Percentiles rank a stretch among this genome's conserved stretches.
Evolutionary conservation across 2,888 invertebrate species (phyloP).

Genomic region (Hypselothyrea guttata): DNA sequence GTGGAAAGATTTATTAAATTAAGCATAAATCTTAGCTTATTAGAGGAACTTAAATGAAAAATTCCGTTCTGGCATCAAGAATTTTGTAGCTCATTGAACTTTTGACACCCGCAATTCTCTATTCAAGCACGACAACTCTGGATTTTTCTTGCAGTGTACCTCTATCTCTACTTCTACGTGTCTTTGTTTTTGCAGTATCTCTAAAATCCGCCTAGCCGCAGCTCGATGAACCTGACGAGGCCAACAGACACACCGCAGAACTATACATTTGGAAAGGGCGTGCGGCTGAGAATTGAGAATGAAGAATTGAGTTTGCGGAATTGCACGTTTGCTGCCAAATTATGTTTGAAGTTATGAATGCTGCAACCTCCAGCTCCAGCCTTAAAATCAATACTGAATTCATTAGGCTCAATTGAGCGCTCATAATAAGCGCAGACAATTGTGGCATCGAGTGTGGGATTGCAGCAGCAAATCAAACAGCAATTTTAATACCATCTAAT

Average conservation of each 20-base stretch:
- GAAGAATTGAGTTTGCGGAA: constrained; percentile 13
- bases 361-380: constrained; percentile 38
- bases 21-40: too few species aligned
- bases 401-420: constrained; percentile 42
- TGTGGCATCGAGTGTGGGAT: constrained; percentile 35
- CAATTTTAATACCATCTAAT: not conserved
- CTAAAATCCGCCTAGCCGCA: constrained; percentile 38
- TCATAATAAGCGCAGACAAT: constrained; percentile 24
- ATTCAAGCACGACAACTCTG: too few species aligned
- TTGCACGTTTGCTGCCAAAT: constrained; percentile 48
- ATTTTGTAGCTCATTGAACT: too few species aligned
- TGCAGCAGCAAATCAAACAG: constrained; percentile 1
- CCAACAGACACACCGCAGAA: constrained; percentile 36
- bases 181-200: constrained; percentile 14
- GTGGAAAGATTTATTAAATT: too few species aligned
- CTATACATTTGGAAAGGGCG: too few species aligned
- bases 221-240: constrained; percentile 31
- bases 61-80: too few species aligned
- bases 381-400: constrained; percentile 55
- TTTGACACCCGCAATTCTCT: too few species aligned
- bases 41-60: too few species aligned
- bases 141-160: too few species aligned
- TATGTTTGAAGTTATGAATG: constrained; percentile 47
- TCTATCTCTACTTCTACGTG: not conserved
- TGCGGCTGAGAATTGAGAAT: not conserved